Base-by-base conservation (phyloP, 2,888 invertebrate species). In the Cecidostiba fungosa region DNA sequence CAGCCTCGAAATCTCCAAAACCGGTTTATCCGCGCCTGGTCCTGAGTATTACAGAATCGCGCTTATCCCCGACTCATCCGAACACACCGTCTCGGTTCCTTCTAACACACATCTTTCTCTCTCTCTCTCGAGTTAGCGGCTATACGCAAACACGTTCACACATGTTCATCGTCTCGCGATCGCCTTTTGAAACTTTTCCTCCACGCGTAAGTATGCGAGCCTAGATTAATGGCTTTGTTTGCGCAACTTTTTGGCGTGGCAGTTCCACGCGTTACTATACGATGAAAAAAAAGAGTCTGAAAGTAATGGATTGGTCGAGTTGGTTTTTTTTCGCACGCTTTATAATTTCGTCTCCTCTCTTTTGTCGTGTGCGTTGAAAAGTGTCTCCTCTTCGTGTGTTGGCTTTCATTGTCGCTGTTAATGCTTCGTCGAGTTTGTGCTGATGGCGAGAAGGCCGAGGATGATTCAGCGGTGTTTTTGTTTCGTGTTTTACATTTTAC, bases 21-120 rank as follows among this genome's bases (percentile, higher is more conserved):
- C 82, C 83, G 80, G 86, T 83, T 86, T 83, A 54, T 79, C 47
- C 72, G 29, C 54, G 62, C 79, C 72, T n/a, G 62, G 72, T 32
- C 19, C n/a, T 23, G 50, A 36, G 32, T 32, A 59, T 70, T 70
- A 74, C 69, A 32, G 54, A 84, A 54, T 50, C 32, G 73, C 47
- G 78, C 47, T 78, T 66, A 66, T 78, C 72, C 47, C 12, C 36
- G 59, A 50, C 69, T 72, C 43, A 59, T 70, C 76, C 77, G 5
- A 12, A 10, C 16, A 0, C 29, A 10, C 23, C 29, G 14, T 23
- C 29, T 23, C 47, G 1, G 39, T 16, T n/a, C 36, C 62, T 47
- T 39, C 69, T 47, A 62, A 32, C 26, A 72, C 50, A 36, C 36
- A 32, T 69, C 36, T 32, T 16, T 69, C 26, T 12, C 39, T 32